Evolutionary conservation across 2,113 vertebrate species (phyloP), one percentile per base, ranked within the genome.

Genomic region (Malaclemys terrapin): DNA sequence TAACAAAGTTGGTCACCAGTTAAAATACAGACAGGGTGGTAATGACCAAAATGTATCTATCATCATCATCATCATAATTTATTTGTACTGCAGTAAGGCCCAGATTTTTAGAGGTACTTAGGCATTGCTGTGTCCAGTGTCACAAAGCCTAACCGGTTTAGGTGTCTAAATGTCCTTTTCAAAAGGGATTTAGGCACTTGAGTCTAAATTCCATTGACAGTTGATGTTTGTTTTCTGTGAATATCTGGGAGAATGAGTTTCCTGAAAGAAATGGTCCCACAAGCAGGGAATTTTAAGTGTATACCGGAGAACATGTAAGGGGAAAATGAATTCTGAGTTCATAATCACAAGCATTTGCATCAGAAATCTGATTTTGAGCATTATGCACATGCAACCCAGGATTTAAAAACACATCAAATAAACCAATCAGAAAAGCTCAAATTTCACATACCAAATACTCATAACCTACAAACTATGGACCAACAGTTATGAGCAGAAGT

Each of bases 321-420:
- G 79, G 54, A 65, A 95, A 96, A 24, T 49, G 89, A 94, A 92
- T 62, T 76, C 80, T 8, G 49, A 82, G 45, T 72, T 91, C 49
- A 27, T 65, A 56, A 95, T 92, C 35, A 29, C 5, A 1, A 83
- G 65, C 92, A 84, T 93, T 94, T 86, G 80, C 9, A 62, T 25
- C 57, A 75, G 62, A 84, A 78, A 82, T 72, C 75, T 84, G 65
- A 90, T 54, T 76, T 82, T 84, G 62, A 72, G 87, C 92, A 83
- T 96, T 92, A 76, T 78, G 94, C 90, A 94, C 89, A 93, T 94
- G 93, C 93, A 91, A 84, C 95, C 91, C 88, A 80, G 91, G 88
- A 57, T 96, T 94, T 42, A 93, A 8, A 93, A 93, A 90, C 29
- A 53, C 12, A 31, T 76, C 47, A 12, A 14, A 53, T 42, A 38